Evolutionary conservation across 2,888 invertebrate genomes (phyloP).

Genomic region (Cynaeus angustus): DNA sequence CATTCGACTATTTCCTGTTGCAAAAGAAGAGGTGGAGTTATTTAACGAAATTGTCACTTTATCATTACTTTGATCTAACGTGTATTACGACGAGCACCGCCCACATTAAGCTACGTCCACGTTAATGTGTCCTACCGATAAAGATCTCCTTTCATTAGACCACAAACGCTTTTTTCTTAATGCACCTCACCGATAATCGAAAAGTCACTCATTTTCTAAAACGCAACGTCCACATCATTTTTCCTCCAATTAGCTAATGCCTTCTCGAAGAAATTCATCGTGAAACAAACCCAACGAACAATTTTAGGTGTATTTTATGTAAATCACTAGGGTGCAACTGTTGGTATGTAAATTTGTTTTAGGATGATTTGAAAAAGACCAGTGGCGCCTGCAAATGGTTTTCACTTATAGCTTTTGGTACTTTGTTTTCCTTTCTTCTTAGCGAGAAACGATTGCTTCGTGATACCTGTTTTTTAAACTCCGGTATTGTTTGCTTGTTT

Average conservation of each 20-base stretch:
- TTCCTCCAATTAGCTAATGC: constrained; percentile 42
- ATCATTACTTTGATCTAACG: constrained; percentile 63
- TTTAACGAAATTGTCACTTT: constrained; percentile 67
- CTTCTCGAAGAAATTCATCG: constrained; percentile 54
- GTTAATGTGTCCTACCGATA: constrained; percentile 52
- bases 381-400: constrained; percentile 60
- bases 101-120: constrained; percentile 49
- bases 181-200: constrained; percentile 46
- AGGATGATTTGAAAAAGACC: constrained; percentile 60
- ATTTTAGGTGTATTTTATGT: constrained; percentile 58
- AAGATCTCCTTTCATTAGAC: constrained; percentile 52
- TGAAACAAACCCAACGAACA: constrained; percentile 47
- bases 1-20: constrained; percentile 45
- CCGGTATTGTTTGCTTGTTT: constrained; percentile 36
- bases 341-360: constrained; percentile 61
- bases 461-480: constrained; percentile 40
- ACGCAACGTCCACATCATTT: constrained; percentile 27
- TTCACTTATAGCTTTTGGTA: constrained; percentile 58
- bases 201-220: constrained; percentile 25
- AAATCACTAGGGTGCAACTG: constrained; percentile 57
- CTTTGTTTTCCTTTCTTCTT: constrained; percentile 56
- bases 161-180: constrained; percentile 49
- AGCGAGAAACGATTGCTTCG: constrained; percentile 46
- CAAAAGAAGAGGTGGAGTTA: constrained; percentile 60
- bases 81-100: constrained; percentile 47